Evolutionary conservation across 2,113 vertebrate species (phyloP).

Genomic region (Pica pica): DNA sequence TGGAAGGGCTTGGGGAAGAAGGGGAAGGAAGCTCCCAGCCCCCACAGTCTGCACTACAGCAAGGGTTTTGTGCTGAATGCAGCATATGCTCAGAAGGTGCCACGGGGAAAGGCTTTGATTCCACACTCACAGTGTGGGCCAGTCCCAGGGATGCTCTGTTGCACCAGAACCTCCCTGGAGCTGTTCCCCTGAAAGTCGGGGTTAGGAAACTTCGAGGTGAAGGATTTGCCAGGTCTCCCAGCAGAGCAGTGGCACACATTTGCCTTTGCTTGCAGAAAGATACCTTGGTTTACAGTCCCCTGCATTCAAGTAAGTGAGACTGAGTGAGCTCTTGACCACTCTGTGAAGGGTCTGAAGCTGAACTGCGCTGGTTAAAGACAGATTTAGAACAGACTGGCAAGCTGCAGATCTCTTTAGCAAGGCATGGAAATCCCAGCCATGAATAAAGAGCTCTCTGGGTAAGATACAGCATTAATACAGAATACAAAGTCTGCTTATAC

Average conservation of each 20-base stretch:
- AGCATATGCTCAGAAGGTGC: background rate
- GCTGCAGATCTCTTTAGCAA: background rate
- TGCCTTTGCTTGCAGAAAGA: background rate
- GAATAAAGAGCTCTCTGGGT: background rate
- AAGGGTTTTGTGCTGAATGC: background rate
- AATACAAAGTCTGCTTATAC: background rate
- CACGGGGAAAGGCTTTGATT: background rate
- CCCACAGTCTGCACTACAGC: background rate
- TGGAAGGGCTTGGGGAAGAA: slow-evolving; percentile 19
- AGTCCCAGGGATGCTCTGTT: background rate
- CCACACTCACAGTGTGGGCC: accelerated
- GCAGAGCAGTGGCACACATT: background rate
- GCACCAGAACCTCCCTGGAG: background rate
- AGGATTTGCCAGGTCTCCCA: background rate
- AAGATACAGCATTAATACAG: background rate
- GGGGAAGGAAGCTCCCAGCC: background rate
- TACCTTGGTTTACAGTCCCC: background rate
- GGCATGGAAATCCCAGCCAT: background rate
- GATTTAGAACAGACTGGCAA: background rate
- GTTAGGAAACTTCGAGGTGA: background rate
- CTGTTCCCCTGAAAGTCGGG: accelerated
- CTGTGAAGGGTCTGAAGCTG: background rate
- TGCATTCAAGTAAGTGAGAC: background rate
- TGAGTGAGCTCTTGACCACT: background rate
- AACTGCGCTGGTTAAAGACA: background rate